A percentile compares a stretch with the other conserved stretches of the same genome.
phyloP scores from a whole-genome alignment of 1,140 invertebrate genomes.

The Drosophila melanica region DNA sequence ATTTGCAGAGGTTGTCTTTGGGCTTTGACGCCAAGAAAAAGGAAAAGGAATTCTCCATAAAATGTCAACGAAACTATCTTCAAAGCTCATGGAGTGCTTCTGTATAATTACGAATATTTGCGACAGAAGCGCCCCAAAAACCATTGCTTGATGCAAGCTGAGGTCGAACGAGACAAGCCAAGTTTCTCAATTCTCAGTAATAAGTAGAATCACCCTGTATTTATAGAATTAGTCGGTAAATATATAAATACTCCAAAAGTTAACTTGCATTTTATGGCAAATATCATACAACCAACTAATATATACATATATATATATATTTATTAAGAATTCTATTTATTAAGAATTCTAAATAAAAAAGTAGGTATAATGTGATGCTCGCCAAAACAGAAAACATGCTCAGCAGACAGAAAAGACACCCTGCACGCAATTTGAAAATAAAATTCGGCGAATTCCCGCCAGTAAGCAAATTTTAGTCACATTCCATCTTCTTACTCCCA shows the following conservation, averaged over 20 bases:
- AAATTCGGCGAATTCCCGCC: not conserved
- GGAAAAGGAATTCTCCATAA: not conserved
- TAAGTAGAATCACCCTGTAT: not conserved
- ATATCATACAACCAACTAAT: too few species aligned
- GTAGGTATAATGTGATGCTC: too few species aligned
- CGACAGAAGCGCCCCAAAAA: not conserved
- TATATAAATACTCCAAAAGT: too few species aligned
- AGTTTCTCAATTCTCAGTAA: too few species aligned
- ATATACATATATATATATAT: too few species aligned
- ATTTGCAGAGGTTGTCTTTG: constrained; percentile 18
- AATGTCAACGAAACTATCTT: constrained; percentile 35
- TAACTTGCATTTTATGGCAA: too few species aligned
- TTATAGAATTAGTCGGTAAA: not conserved
- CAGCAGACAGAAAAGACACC: not conserved
- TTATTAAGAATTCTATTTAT: too few species aligned
- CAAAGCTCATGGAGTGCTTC: constrained; percentile 7
- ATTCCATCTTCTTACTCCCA: too few species aligned
- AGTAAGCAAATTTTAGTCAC: not conserved
- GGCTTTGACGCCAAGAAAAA: constrained; percentile 7
- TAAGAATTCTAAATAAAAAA: too few species aligned
- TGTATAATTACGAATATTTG: constrained; percentile 29
- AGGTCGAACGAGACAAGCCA: too few species aligned
- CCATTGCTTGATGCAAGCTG: too few species aligned
- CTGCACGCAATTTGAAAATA: not conserved
- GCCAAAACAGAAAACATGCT: too few species aligned